phyloP scores from a whole-genome alignment of 2,888 invertebrate species.

The Oegoconia quadripuncta region DNA sequence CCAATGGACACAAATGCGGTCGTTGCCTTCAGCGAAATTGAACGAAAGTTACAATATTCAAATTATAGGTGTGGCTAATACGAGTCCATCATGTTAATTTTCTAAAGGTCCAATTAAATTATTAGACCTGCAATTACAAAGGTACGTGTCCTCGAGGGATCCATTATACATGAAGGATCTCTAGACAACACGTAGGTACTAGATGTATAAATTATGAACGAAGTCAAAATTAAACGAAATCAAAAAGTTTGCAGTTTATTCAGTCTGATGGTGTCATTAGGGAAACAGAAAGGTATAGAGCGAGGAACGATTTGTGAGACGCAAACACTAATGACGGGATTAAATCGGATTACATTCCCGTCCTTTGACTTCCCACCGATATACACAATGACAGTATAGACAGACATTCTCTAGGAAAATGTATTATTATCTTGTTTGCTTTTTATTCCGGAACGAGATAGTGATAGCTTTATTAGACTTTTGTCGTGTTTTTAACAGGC shows the following conservation, averaged over 20 bases:
- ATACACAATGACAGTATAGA: too few relatives aligned
- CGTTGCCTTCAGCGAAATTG: too few relatives aligned
- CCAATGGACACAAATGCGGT: too few relatives aligned
- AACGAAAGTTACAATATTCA: too few relatives aligned
- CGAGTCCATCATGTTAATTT: not conserved
- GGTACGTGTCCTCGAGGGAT: constrained; percentile 10
- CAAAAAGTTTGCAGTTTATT: constrained; percentile 9
- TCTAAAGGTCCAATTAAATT: constrained; percentile 16
- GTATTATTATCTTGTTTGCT: too few relatives aligned
- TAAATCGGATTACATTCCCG: not conserved
- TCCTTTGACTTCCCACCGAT: too few relatives aligned
- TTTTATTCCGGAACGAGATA: too few relatives aligned
- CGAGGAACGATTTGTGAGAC: not conserved
- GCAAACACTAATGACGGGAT: not conserved
- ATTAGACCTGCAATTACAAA: constrained; percentile 15
- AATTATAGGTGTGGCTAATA: too few relatives aligned
- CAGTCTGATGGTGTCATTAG: constrained; percentile 1
- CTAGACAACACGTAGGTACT: constrained; percentile 7
- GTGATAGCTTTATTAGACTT: too few relatives aligned
- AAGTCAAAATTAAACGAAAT: constrained; percentile 17
- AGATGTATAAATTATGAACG: constrained; percentile 18
- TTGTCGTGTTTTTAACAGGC: too few relatives aligned
- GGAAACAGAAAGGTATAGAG: not conserved
- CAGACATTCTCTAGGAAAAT: too few relatives aligned
- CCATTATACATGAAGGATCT: constrained; percentile 11